Base-by-base conservation (phyloP, 1,140 invertebrate genomes). In the Camponotus floridanus region DNA sequence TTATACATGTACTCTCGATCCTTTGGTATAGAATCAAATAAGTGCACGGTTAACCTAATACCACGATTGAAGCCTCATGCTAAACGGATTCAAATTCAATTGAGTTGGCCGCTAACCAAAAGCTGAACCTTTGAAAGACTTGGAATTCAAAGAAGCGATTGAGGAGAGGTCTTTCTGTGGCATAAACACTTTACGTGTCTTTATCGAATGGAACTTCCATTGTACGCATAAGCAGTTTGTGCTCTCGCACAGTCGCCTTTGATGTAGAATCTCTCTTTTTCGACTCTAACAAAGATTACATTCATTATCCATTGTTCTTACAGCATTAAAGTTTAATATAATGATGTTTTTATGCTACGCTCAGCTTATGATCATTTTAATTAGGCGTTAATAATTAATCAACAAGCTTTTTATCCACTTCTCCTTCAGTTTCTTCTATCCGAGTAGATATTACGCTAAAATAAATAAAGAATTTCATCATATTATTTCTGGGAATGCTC, bases 41-140 rank as follows among this genome's bases (percentile, higher is more conserved):
- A 39, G 68, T 81, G 18, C 33, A 73, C 39, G 79, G 79, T 74
- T 83, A 83, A 61, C 55, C 55, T 73, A 83, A 83, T 83, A 83
- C 36, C 33, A 31, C 55, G 79, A 73, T 26, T 48, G 55, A 83
- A 81, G 74, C 26, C 57, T 74, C 68, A 74, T 59, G 67, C 67
- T 59, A 70, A 70, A 71, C 68, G 68, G 68, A 42, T 61, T 62
- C 68, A 74, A 83, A 83, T 73, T 83, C 79, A 45, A 83, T 83
- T 83, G 68, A 42, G 73, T 83, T 48, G 79, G 39, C 39, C 55
- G 39, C 67, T 71, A 61, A 48, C 67, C 68, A 26, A 74, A 83
- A 83, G 68, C 55, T 61, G 79, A 83, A 42, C 68, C 55, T 83
- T 62, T 48, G 79, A 74, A 31, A 13, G 36, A 61, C 39, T 74